Evolutionary conservation across 2,797 vertebrate genomes (phyloP).

Genomic region (Macrochelys suwanniensis): DNA sequence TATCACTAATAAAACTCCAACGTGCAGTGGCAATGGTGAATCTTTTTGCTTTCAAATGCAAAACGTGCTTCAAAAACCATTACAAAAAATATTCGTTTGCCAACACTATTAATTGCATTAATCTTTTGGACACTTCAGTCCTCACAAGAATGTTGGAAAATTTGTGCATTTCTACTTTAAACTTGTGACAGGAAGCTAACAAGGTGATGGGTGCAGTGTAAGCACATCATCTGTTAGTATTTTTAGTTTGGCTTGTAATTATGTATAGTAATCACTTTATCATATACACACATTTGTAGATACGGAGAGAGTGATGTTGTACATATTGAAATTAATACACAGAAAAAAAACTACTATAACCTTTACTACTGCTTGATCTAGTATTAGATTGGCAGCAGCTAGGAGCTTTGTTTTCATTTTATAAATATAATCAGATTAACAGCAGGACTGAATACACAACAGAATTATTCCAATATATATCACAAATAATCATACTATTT

Average conservation of each 20-base stretch:
- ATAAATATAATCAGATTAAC: neutral
- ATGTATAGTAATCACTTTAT: neutral
- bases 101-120: neutral
- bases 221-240: neutral
- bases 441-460: neutral
- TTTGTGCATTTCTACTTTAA: neutral
- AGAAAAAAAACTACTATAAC: neutral
- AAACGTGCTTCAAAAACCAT: neutral
- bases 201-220: neutral
- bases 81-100: slow-evolving; percentile 27
- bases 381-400: neutral
- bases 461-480: neutral
- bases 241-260: neutral
- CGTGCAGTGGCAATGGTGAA: neutral
- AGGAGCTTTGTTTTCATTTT: neutral
- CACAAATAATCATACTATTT: neutral
- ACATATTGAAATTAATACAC: neutral
- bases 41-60: slow-evolving; percentile 11
- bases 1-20: neutral
- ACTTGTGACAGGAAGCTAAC: neutral
- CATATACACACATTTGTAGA: neutral
- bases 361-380: neutral
- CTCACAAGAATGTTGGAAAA: neutral
- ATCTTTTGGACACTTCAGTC: neutral
- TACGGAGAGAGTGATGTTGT: neutral